A percentile compares a stretch with the other conserved stretches of the same genome.
These are phyloP conservation scores for Pomacea canaliculata DNA, from an alignment of 2,888 invertebrate species.

Conservation along the genomic window DNA sequence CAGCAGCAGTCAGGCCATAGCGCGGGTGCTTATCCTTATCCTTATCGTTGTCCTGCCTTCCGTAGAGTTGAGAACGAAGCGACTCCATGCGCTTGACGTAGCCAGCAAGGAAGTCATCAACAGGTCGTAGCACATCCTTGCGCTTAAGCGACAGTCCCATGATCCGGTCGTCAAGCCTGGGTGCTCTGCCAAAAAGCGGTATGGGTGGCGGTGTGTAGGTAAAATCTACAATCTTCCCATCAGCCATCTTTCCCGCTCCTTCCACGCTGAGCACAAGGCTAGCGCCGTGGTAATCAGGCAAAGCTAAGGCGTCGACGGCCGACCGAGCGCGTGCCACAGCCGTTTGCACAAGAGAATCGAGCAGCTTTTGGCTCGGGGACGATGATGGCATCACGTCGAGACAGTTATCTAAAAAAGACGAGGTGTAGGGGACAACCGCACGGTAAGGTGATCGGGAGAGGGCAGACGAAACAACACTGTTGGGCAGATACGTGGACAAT, in stretches of 20 bases:
- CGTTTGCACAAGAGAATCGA: slow-evolving; percentile 52
- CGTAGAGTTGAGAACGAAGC: slow-evolving; percentile 31
- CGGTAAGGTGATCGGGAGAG: slow-evolving; percentile 25
- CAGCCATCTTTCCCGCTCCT: slow-evolving; percentile 51
- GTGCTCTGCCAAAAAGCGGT: slow-evolving; percentile 37
- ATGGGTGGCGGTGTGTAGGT: slow-evolving; percentile 57
- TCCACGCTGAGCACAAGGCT: slow-evolving; percentile 58
- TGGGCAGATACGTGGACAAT: slow-evolving; percentile 31
- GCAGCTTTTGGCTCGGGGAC: slow-evolving; percentile 39
- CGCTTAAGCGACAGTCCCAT: slow-evolving; percentile 22
- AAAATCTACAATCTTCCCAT: slow-evolving; percentile 48
- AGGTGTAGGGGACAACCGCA: slow-evolving; percentile 31
- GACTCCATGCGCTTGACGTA: slow-evolving; percentile 36
- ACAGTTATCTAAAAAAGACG: slow-evolving; percentile 5
- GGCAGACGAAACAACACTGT: slow-evolving; percentile 33
- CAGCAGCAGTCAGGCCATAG: slow-evolving; percentile 13
- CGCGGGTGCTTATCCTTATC: slow-evolving; percentile 11
- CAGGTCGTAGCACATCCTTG: slow-evolving; percentile 15
- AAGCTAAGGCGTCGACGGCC: slow-evolving; percentile 45
- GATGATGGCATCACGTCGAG: slow-evolving; percentile 14
- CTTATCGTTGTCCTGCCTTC: slow-evolving; percentile 28
- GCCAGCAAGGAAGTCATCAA: slow-evolving; percentile 34
- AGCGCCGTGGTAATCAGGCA: slow-evolving; percentile 53
- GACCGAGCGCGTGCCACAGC: slow-evolving; percentile 50
- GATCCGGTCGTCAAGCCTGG: slow-evolving; percentile 30